A percentile compares a stretch with the other conserved stretches of the same genome.
These are phyloP conservation scores for Hyposoter dolosus DNA, from an alignment of 2,888 invertebrate genomes.

Conservation along the genomic window DNA sequence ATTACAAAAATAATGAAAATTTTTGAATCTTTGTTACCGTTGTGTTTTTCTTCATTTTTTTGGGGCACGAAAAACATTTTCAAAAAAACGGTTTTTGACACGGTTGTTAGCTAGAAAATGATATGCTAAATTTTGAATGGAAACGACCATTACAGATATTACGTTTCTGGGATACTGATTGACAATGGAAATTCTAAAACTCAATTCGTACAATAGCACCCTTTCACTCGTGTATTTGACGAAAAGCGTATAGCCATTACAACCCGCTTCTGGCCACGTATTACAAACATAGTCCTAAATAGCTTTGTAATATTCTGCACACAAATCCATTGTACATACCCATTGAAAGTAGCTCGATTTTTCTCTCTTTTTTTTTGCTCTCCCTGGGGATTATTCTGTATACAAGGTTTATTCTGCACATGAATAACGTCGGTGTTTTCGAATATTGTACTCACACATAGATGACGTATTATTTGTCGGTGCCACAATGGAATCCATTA, in stretches of 20 bases:
- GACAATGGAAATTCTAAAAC: neutral
- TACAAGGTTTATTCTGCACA: neutral
- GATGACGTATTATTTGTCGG: neutral
- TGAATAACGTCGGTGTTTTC: conserved; percentile 8
- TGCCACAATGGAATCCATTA: conserved; percentile 27
- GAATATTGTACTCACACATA: neutral
- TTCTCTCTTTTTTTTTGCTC: neutral
- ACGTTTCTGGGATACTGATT: neutral
- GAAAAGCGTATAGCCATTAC: neutral
- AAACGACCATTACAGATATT: neutral
- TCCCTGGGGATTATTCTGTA: neutral
- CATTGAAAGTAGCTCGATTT: conserved; percentile 20
- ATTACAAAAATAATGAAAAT: neutral
- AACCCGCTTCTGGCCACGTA: neutral
- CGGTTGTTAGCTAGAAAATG: neutral
- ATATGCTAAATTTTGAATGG: neutral
- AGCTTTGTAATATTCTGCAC: conserved; percentile 17
- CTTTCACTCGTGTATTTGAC: conserved; percentile 15
- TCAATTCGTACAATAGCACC: conserved; percentile 14
- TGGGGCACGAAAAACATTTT: neutral
- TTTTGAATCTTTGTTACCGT: neutral
- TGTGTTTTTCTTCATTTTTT: neutral
- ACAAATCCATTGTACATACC: conserved; percentile 17
- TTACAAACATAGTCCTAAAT: neutral
- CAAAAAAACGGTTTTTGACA: neutral